These are phyloP conservation scores for Spongilla lacustris DNA, from an alignment of 37 sponge, comb jelly and placozoan genomes.

Conservation along the genomic window DNA sequence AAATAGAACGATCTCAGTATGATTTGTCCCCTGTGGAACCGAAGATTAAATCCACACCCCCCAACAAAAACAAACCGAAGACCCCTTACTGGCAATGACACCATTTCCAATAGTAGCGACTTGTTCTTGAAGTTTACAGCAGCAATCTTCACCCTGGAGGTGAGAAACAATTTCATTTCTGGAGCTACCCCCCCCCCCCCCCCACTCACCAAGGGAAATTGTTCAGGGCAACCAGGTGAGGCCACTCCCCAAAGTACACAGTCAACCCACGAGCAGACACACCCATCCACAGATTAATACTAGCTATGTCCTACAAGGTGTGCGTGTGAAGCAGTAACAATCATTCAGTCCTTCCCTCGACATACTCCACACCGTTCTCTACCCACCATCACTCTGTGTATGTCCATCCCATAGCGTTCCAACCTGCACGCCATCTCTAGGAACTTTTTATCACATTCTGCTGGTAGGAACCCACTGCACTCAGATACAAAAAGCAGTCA, in stretches of 20 bases:
- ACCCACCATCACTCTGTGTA: constrained; percentile 72
- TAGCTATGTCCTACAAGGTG: constrained; percentile 72
- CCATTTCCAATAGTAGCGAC: constrained; percentile 75
- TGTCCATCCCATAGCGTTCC: constrained; percentile 83
- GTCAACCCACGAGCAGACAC: constrained; percentile 67
- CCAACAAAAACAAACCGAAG: too few species aligned
- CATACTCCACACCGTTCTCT: too few species aligned
- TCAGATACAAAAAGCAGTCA: neutral
- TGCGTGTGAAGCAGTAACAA: neutral
- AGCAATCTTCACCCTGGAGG: constrained; percentile 66
- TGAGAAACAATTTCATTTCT: too few species aligned
- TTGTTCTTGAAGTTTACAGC: constrained; percentile 81
- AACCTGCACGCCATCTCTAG: constrained; percentile 74
- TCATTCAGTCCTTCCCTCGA: too few species aligned
- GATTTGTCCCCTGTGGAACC: constrained; percentile 50
- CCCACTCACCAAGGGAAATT: constrained; percentile 76
- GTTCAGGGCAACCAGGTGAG: constrained; percentile 66
- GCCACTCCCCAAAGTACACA: constrained; percentile 79
- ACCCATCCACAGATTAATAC: constrained; percentile 62
- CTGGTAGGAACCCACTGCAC: constrained; percentile 68
- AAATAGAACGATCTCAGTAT: constrained; percentile 66
- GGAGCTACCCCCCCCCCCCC: neutral
- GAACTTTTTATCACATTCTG: constrained; percentile 83
- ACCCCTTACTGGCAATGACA: constrained; percentile 57
- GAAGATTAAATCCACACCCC: too few species aligned